Evolutionary conservation across 2,797 vertebrate species (phyloP), one percentile per base, ranked within the genome.

Genomic region (Lithobates sylvaticus): DNA sequence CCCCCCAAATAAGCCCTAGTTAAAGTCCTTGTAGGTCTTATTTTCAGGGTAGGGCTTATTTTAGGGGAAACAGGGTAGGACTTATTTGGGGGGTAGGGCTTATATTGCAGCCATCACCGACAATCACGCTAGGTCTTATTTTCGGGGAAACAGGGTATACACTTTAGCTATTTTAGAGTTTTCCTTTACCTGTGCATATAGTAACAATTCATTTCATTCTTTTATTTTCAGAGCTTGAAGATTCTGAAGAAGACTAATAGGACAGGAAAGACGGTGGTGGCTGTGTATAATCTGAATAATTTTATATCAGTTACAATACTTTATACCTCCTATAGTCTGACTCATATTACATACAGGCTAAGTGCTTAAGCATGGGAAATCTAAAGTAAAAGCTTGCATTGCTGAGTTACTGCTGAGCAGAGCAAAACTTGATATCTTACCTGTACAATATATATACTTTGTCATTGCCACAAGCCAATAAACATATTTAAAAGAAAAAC

Each of bases 181-280:
- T 13, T 5, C 5, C 18, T 54, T 21, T 21, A 58, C 18, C 15
- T 58, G 50, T 58, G 6, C 54, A 61, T 7, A 61, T n/a, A 23
- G 5, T 32, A n/a, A 47, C 44, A 47, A 61, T 65, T 73, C 16
- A 18, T 34, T 61, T 21, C 54, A 61, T 21, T 2, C 27, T 77
- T 76, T 73, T 27, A 18, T 42, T 36, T 84, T 79, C 70, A 85
- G 84, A 85, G 34, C 5, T 68, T 80, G 84, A 85, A 65, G 84
- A 85, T 27, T 3, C 36, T n/a, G 39, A 39, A 10, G 50, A 32
- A 9, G 58, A 79, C 26, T 50, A 80, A 78, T 65, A 26, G 44
- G 34, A 26, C 26, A 13, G 44, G 39, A 64, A 65, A 7, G 23
- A 13, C 1, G 2, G 12, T 47, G 2, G 12, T 47, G 39, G 39